Percentiles rank a stretch among this genome's conserved stretches.
Conservation (phyloP, 2,113 vertebrate species). For the Anolis carolinensis region DNA sequence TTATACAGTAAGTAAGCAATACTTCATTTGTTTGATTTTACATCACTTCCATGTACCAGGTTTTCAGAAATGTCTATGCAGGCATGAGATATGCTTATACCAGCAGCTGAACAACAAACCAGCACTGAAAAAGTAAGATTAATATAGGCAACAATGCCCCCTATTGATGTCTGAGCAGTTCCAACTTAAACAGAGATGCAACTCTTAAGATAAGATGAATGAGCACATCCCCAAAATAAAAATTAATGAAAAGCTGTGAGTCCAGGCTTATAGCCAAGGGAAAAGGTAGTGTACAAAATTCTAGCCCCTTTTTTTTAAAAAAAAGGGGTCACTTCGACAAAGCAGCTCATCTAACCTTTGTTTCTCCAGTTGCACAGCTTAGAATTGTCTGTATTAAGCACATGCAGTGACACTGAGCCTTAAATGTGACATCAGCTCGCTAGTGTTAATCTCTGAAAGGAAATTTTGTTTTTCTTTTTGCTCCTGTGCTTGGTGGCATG, state of each 20-base stretch:
- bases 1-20: conserved; percentile 3
- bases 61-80: not conserved
- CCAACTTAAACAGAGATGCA: not conserved
- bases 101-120: not conserved
- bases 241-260: not conserved
- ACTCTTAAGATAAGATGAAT: not conserved
- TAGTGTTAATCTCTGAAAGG: fast-evolving
- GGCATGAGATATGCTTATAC: not conserved
- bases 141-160: conserved; percentile 54
- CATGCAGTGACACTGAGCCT: not conserved
- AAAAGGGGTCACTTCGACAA: not conserved
- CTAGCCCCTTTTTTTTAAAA: not conserved
- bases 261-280: not conserved
- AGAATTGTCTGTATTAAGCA: not conserved
- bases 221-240: fast-evolving
- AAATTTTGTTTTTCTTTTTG: not conserved
- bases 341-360: fast-evolving
- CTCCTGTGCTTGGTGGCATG: not conserved
- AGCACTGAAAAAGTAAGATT: not conserved
- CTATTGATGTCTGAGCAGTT: conserved; percentile 44
- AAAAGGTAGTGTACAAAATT: fast-evolving
- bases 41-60: not conserved
- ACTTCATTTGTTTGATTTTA: conserved; percentile 13
- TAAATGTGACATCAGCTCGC: not conserved
- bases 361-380: not conserved